Conservation (phyloP, 2,113 vertebrate species). For the Marmota flaviventris region DNA sequence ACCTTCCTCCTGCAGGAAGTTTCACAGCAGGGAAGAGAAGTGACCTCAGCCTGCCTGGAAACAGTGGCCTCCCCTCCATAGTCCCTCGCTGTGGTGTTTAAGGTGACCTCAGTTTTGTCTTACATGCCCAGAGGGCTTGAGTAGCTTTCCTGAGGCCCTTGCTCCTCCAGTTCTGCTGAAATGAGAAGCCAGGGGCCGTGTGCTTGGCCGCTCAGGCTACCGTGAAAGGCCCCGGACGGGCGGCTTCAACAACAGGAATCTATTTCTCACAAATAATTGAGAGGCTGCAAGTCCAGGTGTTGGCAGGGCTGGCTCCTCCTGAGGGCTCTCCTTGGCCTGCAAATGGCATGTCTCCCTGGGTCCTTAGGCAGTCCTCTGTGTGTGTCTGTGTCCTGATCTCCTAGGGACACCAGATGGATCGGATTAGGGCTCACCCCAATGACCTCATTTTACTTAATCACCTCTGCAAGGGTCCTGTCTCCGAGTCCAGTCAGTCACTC, state of each 20-base stretch:
- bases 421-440: not conserved
- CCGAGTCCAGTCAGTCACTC: not conserved
- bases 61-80: rapidly evolving
- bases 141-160: not conserved
- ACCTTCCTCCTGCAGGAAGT: not conserved
- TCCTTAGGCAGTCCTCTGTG: not conserved
- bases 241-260: not conserved
- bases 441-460: not conserved
- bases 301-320: not conserved
- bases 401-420: rapidly evolving
- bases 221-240: rapidly evolving
- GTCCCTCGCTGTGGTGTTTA: rapidly evolving
- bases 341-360: rapidly evolving
- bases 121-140: not conserved
- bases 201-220: rapidly evolving
- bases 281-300: no score
- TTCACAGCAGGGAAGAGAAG: not conserved
- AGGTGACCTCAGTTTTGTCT: rapidly evolving
- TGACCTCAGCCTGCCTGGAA: rapidly evolving
- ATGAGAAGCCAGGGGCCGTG: not conserved
- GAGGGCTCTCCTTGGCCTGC: not conserved
- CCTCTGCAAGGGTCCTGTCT: not conserved
- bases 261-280: not conserved
- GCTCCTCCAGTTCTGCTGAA: no score
- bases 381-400: not conserved